Evolutionary conservation across 2,888 invertebrate species (phyloP).

Genomic region (Lasiommata megera): DNA sequence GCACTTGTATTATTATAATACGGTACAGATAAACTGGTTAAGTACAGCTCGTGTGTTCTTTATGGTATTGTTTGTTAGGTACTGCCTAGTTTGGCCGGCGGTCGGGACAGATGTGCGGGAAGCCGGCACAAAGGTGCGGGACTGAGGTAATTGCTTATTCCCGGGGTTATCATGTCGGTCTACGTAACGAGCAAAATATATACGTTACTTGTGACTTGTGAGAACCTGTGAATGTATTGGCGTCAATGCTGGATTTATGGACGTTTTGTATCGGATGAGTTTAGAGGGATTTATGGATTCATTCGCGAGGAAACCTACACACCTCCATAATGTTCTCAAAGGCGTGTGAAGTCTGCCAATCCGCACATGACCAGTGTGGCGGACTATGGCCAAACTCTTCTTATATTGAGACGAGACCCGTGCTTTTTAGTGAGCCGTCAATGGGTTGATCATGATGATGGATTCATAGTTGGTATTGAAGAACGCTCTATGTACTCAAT

Average conservation of each 20-base stretch:
- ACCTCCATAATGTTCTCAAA: too few relatives aligned
- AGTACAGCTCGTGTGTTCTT: slow-evolving; percentile 36
- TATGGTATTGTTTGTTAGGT: slow-evolving; percentile 47
- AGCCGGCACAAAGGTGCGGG: slow-evolving; percentile 39
- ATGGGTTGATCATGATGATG: too few relatives aligned
- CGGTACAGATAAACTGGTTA: slow-evolving; percentile 33
- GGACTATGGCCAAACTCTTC: too few relatives aligned
- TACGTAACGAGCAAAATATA: slow-evolving; percentile 34
- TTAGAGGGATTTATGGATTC: slow-evolving; percentile 20
- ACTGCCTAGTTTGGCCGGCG: slow-evolving; percentile 42
- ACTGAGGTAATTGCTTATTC: slow-evolving; percentile 40
- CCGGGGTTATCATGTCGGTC: slow-evolving; percentile 33
- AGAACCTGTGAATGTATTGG: slow-evolving; percentile 29
- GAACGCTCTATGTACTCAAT: too few relatives aligned
- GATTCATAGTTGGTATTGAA: too few relatives aligned
- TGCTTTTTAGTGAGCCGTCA: too few relatives aligned
- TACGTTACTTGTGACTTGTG: slow-evolving; percentile 32
- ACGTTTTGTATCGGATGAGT: slow-evolving; percentile 27
- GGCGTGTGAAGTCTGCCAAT: too few relatives aligned
- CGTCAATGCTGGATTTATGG: slow-evolving; percentile 26
- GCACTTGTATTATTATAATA: slow-evolving; percentile 35
- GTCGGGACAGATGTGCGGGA: slow-evolving; percentile 41
- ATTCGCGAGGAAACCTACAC: too few relatives aligned
- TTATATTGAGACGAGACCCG: too few relatives aligned
- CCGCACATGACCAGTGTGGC: too few relatives aligned